phyloP scores from a whole-genome alignment of 2,888 invertebrate genomes.

The Pandemis corylana region DNA sequence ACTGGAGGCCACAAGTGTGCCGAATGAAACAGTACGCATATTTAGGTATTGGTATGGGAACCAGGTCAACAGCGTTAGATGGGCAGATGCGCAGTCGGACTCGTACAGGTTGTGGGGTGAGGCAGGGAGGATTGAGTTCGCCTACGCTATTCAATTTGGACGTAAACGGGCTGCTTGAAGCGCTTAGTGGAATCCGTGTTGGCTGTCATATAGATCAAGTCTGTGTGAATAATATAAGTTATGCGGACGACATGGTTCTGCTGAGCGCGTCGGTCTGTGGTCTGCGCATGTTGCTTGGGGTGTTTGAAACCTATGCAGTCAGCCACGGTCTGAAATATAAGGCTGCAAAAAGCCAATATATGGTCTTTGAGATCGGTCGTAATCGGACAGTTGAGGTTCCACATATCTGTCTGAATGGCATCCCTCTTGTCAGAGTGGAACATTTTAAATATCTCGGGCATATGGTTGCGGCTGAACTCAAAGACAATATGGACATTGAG shows the following conservation, averaged over 20 bases:
- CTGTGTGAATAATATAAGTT: neutral
- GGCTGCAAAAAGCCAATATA: neutral
- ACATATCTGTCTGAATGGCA: neutral
- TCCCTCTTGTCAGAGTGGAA: neutral
- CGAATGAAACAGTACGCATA: too few relatives aligned
- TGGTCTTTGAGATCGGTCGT: neutral
- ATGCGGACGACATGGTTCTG: neutral
- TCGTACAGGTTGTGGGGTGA: too few relatives aligned
- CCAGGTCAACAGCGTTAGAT: too few relatives aligned
- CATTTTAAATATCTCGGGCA: constrained; percentile 15
- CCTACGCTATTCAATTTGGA: too few relatives aligned
- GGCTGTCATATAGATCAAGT: too few relatives aligned
- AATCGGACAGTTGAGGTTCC: neutral
- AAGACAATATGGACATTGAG: constrained; percentile 36
- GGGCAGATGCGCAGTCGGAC: too few relatives aligned
- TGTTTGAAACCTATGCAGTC: constrained; percentile 1
- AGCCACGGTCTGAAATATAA: constrained; percentile 1
- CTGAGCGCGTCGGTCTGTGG: constrained; percentile 9
- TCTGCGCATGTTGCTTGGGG: neutral
- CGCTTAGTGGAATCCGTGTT: too few relatives aligned
- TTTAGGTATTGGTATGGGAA: too few relatives aligned
- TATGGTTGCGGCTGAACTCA: constrained; percentile 1
- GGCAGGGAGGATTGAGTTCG: too few relatives aligned
- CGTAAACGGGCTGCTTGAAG: too few relatives aligned
- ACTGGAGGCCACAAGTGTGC: too few relatives aligned